Base-by-base conservation (phyloP, 2,797 vertebrate species). In the Hemibagrus guttatus region DNA sequence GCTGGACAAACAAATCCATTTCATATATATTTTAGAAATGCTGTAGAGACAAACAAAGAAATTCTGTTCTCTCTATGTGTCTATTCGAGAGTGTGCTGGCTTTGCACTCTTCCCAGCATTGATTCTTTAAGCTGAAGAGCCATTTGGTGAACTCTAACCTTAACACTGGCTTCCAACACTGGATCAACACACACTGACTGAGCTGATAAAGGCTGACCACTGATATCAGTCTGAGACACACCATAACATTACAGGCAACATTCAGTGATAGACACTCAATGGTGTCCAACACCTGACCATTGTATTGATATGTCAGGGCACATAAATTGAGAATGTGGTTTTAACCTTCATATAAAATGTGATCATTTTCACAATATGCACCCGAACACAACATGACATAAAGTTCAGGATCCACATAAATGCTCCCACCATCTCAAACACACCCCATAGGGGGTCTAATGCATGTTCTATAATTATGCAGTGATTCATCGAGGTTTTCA, bases 401-500 rank as follows among this genome's bases (percentile, higher is more conserved):
- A 14, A 82, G 80, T 52, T 66, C 42, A 81, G 49, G 59, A 64
- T 81, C 80, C 42, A 28, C 61, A 66, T 31, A 82, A 82, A 66
- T 2, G n/a, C 42, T 66, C n/a, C 2, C n/a, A 66, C 80, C 42
- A 66, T 66, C 61, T 28, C 61, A 84, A 12, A 75, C 69, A 63
- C 26, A 14, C 80, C 61, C 80, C 63, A 39, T 26, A 52, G 78
- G 42, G 78, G 46, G 78, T 46, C 35, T 31, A 16, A 46, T 74
- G n/a, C 39, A 21, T 2, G 54, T 81, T 81, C 85, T 86, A 82
- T 86, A 81, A 81, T 86, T 86, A 86, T 63, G n/a, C n/a, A 63
- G 66, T 86, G 85, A 88, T 81, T 88, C 82, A 86, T 39, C 21
- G 19, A 66, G 39, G 63, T 64, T 81, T 89, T 74, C 74, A 84